Conservation (phyloP, 1,140 invertebrate genomes). For the Drosophila rufa region DNA sequence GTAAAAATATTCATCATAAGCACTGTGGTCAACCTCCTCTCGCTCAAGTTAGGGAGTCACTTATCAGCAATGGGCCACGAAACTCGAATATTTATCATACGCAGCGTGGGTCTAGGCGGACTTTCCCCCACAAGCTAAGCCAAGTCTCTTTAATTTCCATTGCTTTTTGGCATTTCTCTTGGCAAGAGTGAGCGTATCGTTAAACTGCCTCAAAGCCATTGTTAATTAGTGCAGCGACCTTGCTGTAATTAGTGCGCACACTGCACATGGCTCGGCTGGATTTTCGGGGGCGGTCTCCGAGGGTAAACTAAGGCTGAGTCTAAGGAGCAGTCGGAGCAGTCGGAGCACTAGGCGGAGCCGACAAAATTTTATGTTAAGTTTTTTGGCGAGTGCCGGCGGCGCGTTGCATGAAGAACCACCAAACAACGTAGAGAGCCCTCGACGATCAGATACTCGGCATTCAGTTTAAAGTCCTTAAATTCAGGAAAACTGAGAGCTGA, state of each 20-base stretch:
- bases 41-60: not conserved
- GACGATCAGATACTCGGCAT: not conserved
- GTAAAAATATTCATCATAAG: conserved; percentile 11
- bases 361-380: conserved; percentile 54
- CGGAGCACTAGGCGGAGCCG: conserved; percentile 7
- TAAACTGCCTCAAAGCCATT: conserved; percentile 76
- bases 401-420: not conserved
- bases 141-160: not conserved
- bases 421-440: not conserved
- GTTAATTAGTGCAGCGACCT: conserved; percentile 80
- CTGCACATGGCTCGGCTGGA: conserved; percentile 41
- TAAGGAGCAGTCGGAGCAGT: not conserved
- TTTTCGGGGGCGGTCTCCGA: not conserved
- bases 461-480: conserved; percentile 2
- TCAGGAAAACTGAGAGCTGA: too few species aligned
- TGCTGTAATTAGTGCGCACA: conserved; percentile 74
- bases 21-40: not conserved
- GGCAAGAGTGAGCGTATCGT: conserved; percentile 45
- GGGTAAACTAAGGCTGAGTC: not conserved
- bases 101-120: conserved; percentile 8
- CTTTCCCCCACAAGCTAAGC: not conserved
- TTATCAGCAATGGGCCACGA: conserved; percentile 3
- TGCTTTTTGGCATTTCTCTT: conserved; percentile 14
- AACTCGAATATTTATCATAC: conserved; percentile 38
- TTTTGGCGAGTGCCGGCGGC: conserved; percentile 49